phyloP scores from a whole-genome alignment of 2,797 vertebrate genomes.

The Clarias fuscus region DNA sequence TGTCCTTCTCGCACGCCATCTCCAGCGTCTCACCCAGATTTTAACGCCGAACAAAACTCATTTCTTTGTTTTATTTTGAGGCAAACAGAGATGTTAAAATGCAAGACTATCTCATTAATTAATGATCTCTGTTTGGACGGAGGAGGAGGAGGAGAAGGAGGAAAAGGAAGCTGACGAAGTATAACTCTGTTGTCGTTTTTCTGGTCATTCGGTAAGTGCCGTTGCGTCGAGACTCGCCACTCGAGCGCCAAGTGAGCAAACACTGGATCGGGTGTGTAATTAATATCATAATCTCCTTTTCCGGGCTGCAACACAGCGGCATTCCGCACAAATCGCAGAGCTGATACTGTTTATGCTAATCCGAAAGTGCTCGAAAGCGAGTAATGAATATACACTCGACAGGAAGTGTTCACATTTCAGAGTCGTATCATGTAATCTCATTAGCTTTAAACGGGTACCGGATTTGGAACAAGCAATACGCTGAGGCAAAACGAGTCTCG shows the following conservation, averaged over 20 bases:
- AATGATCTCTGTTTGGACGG: conserved; percentile 14
- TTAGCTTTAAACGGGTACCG: conserved; percentile 11
- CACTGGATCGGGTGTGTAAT: conserved; percentile 47
- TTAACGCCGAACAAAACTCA: background rate
- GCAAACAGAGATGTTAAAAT: background rate
- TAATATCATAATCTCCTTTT: conserved; percentile 50
- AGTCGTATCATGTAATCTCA: conserved; percentile 24
- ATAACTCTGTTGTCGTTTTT: conserved; percentile 40
- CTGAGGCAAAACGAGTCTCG: conserved; percentile 28
- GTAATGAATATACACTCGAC: conserved; percentile 23
- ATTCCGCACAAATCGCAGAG: conserved; percentile 36
- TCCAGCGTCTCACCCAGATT: too few species aligned
- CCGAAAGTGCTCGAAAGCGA: conserved; percentile 17
- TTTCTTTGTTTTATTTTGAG: background rate
- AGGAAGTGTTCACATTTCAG: conserved; percentile 25
- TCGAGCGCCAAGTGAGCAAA: conserved; percentile 28
- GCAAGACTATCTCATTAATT: background rate
- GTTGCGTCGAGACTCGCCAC: conserved; percentile 14
- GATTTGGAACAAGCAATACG: conserved; percentile 17
- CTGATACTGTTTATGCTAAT: conserved; percentile 31
- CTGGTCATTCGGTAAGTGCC: conserved; percentile 52
- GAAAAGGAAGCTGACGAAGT: conserved; percentile 18
- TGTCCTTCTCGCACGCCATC: background rate
- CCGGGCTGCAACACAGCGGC: conserved; percentile 27
- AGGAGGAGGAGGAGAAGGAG: conserved; percentile 1